Conservation (phyloP, 1,140 invertebrate species). For the Drosophila sp. region DNA sequence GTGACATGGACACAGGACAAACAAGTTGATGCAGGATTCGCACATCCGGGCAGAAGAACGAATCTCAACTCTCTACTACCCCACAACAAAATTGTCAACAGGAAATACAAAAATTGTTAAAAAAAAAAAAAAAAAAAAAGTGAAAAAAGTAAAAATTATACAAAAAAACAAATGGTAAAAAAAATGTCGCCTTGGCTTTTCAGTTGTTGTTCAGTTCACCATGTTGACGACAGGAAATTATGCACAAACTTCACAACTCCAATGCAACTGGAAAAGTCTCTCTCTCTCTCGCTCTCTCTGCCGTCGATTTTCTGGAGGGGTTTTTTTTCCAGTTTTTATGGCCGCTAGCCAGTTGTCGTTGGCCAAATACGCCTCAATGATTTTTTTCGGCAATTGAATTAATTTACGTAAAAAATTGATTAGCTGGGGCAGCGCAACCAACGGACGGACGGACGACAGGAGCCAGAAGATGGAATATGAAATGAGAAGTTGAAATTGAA, state of each 20-base stretch:
- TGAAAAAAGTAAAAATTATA: conserved; percentile 1
- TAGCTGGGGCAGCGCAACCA: conserved; percentile 36
- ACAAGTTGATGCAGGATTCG: conserved; percentile 57
- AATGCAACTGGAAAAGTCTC: conserved; percentile 34
- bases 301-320: neutral
- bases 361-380: conserved; percentile 71
- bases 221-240: conserved; percentile 82
- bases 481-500: conserved; percentile 1
- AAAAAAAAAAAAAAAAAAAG: conserved; percentile 15
- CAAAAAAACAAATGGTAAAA: conserved; percentile 27
- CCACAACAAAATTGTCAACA: conserved; percentile 69
- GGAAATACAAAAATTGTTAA: conserved; percentile 68
- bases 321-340: conserved; percentile 1
- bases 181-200: conserved; percentile 45
- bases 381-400: conserved; percentile 83
- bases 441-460: neutral
- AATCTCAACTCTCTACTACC: conserved; percentile 14
- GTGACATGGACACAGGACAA: conserved; percentile 67
- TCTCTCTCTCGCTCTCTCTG: neutral
- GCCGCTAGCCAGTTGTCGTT: conserved; percentile 55
- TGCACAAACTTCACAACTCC: conserved; percentile 76
- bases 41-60: conserved; percentile 49
- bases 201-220: conserved; percentile 22
- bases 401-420: conserved; percentile 82
- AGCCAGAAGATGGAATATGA: neutral